Evolutionary conservation across 2,888 invertebrate genomes (phyloP).

Genomic region (Zeuzera pyrina): DNA sequence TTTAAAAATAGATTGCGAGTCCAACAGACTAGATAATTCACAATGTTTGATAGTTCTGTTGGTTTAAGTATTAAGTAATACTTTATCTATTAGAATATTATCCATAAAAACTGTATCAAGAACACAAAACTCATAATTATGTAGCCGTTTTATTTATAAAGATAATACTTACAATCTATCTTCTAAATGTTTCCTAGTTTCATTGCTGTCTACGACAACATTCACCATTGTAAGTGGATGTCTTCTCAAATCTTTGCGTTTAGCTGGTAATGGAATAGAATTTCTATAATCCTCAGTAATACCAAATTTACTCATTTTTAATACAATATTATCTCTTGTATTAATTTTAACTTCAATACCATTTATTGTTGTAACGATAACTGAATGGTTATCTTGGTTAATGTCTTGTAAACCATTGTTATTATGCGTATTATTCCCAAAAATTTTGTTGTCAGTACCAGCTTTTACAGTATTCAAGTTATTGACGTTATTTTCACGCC

Average conservation of each 20-base stretch:
- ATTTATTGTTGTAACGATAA: background rate
- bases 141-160: too few species aligned
- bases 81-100: too few species aligned
- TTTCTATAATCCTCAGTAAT: slow-evolving; percentile 36
- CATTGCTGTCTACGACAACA: slow-evolving; percentile 54
- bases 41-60: too few species aligned
- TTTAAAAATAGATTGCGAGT: too few species aligned
- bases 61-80: too few species aligned
- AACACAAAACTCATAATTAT: too few species aligned
- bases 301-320: slow-evolving; percentile 24
- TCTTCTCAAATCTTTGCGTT: slow-evolving; percentile 37
- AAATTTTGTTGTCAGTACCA: background rate
- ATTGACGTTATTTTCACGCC: slow-evolving; percentile 13
- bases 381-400: background rate
- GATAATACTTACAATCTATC: slow-evolving; percentile 50
- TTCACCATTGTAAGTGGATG: slow-evolving; percentile 44
- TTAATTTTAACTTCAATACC: background rate
- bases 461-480: background rate
- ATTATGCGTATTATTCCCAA: background rate
- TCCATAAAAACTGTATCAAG: too few species aligned
- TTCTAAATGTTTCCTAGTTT: slow-evolving; percentile 45
- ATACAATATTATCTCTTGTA: background rate
- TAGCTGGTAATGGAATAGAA: slow-evolving; percentile 30
- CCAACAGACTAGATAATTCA: too few species aligned
- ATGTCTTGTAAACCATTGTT: background rate